Conservation (phyloP, 2,888 invertebrate genomes). For the Creontiades dilutus region DNA sequence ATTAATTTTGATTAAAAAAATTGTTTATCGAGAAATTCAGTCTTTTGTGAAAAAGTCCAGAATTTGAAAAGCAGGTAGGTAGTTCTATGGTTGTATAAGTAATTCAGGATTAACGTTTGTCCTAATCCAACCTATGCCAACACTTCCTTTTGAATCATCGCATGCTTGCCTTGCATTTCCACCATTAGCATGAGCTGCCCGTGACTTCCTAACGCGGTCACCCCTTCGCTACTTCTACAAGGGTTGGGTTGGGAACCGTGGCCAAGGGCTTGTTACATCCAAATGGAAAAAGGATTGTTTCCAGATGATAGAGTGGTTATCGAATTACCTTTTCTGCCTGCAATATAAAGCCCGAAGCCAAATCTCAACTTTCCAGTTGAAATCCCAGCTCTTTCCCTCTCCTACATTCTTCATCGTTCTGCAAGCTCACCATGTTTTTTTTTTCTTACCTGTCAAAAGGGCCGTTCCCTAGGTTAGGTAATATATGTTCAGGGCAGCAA, state of each 20-base stretch:
- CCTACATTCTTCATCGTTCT: not conserved
- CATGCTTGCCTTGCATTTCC: not conserved
- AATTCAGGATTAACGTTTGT: too few species aligned
- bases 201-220: not conserved
- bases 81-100: too few species aligned
- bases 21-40: too few species aligned
- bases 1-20: too few species aligned
- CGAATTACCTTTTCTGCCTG: constrained; percentile 30
- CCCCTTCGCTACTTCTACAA: not conserved
- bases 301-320: constrained; percentile 59
- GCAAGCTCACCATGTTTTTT: not conserved
- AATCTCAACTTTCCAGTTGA: constrained; percentile 65
- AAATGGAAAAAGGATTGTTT: constrained; percentile 37
- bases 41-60: too few species aligned
- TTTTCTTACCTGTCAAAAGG: too few species aligned
- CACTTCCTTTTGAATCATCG: not conserved
- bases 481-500: too few species aligned
- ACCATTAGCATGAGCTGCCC: not conserved
- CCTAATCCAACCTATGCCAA: not conserved
- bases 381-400: constrained; percentile 13
- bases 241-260: not conserved
- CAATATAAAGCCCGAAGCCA: constrained; percentile 55
- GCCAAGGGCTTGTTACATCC: constrained; percentile 33
- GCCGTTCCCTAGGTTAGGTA: too few species aligned
- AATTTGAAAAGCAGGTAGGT: too few species aligned